Evolutionary conservation across 1,140 invertebrate species (phyloP).

Genomic region (Achroia grisella): DNA sequence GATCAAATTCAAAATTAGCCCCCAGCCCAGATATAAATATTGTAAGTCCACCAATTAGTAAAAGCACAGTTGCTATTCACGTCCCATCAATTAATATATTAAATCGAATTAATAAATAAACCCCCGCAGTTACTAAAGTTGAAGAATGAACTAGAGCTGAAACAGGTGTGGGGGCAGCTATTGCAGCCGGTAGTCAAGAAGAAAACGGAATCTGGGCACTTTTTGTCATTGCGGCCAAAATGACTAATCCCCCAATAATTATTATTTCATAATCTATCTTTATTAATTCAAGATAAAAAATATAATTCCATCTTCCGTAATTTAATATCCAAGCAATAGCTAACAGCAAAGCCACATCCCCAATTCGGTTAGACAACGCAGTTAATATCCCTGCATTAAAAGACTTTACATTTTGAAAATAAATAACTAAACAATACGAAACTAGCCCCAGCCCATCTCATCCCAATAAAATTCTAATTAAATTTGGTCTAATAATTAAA

Average conservation of each 20-base stretch:
- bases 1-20: slow-evolving; percentile 78
- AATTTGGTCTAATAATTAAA: slow-evolving; percentile 79
- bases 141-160: slow-evolving; percentile 84
- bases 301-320: slow-evolving; percentile 70
- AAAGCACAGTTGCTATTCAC: slow-evolving; percentile 43
- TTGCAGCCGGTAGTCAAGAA: slow-evolving; percentile 78
- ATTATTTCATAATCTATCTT: slow-evolving; percentile 51
- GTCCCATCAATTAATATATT: slow-evolving; percentile 49
- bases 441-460: slow-evolving; percentile 80
- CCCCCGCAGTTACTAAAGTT: slow-evolving; percentile 81
- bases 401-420: slow-evolving; percentile 76
- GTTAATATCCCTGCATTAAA: slow-evolving; percentile 78
- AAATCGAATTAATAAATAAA: slow-evolving; percentile 82
- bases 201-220: slow-evolving; percentile 84
- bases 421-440: slow-evolving; percentile 80
- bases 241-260: slow-evolving; percentile 65
- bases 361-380: slow-evolving; percentile 77
- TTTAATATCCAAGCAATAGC: slow-evolving; percentile 74
- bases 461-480: slow-evolving; percentile 43
- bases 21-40: slow-evolving; percentile 77
- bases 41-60: slow-evolving; percentile 70
- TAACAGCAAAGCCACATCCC: slow-evolving; percentile 75
- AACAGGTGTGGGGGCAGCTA: slow-evolving; percentile 80
- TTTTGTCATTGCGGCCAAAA: slow-evolving; percentile 79
- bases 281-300: slow-evolving; percentile 69